These are phyloP conservation scores for Pteronura brasiliensis DNA, from an alignment of 2,113 vertebrate genomes.

Conservation along the genomic window DNA sequence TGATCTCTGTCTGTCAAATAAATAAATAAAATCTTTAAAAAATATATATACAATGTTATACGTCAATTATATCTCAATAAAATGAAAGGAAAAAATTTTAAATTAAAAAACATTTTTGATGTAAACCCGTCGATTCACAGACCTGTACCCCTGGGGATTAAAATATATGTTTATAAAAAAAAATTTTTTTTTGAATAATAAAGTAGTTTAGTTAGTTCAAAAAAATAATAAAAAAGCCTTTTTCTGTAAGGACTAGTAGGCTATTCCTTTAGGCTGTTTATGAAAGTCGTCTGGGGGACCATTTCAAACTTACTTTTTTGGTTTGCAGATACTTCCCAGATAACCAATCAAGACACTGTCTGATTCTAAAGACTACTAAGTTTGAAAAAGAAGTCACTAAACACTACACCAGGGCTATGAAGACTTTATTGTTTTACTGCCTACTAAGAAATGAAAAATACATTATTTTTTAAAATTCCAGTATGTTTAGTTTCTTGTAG, in stretches of 20 bases:
- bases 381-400: not conserved
- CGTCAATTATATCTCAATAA: not conserved
- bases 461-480: not conserved
- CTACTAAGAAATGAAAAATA: not conserved
- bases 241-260: not conserved
- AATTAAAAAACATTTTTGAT: not conserved
- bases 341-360: not conserved
- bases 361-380: not conserved
- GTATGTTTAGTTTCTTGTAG: not conserved
- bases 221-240: not conserved
- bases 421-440: not conserved
- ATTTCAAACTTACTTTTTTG: not conserved
- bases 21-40: not conserved
- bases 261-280: not conserved
- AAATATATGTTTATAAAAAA: not conserved
- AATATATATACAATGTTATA: not conserved
- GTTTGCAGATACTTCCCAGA: not conserved
- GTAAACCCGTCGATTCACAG: too few species aligned
- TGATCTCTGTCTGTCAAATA: too few species aligned
- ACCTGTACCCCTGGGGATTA: too few species aligned
- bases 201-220: not conserved
- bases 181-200: not conserved
- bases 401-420: not conserved
- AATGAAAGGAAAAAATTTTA: not conserved
- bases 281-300: not conserved